Conservation (phyloP, 1,140 invertebrate genomes). For the Halesus radiatus region DNA sequence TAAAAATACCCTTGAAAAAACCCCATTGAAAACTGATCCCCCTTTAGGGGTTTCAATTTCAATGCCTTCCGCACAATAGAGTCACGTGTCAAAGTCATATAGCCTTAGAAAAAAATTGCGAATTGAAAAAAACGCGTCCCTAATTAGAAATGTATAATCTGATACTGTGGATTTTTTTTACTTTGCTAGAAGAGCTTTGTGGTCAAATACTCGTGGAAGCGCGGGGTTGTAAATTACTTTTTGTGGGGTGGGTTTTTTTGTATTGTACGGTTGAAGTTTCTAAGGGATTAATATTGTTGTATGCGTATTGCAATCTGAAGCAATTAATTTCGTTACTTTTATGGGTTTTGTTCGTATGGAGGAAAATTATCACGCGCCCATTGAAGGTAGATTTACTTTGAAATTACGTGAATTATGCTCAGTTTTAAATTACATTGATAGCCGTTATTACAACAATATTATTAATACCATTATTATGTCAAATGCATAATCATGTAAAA, state of each 20-base stretch:
- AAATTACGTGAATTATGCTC: too few species aligned
- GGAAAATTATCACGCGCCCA: too few species aligned
- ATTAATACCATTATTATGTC: too few species aligned
- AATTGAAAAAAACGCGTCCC: conserved; percentile 44
- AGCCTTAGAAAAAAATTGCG: conserved; percentile 33
- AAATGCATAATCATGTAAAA: too few species aligned
- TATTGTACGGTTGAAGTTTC: not conserved
- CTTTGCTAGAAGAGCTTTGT: conserved; percentile 34
- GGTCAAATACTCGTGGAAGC: conserved; percentile 12
- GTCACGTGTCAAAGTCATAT: conserved; percentile 57
- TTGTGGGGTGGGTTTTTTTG: conserved; percentile 10
- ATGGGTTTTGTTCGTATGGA: too few species aligned
- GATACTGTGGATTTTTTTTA: conserved; percentile 52
- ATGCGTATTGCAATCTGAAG: too few species aligned
- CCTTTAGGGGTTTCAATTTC: conserved; percentile 42
- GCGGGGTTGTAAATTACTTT: conserved; percentile 12
- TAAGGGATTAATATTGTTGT: not conserved
- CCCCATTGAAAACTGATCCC: conserved; percentile 32
- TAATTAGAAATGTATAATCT: conserved; percentile 57
- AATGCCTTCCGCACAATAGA: conserved; percentile 49
- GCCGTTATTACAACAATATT: too few species aligned
- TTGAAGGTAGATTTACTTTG: too few species aligned
- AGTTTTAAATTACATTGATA: too few species aligned
- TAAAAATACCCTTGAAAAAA: conserved; percentile 19
- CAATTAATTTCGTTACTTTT: too few species aligned